Evolutionary conservation across 2,888 invertebrate species (phyloP), one percentile per base, ranked within the genome.

Genomic region (Conus canariensis): DNA sequence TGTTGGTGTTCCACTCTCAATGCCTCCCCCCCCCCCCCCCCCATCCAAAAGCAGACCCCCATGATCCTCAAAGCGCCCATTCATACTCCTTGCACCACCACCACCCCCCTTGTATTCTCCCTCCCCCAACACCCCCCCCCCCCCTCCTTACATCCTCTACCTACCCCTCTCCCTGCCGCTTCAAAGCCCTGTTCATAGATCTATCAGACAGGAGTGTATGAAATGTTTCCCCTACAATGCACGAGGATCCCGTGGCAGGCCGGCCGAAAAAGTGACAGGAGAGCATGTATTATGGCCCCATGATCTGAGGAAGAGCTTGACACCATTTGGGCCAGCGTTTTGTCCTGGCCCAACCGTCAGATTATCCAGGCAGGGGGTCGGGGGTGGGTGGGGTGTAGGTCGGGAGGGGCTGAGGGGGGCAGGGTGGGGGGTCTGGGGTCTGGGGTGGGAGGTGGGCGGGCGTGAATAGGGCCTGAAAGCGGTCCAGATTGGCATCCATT

Each of bases 401-500:
- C 16, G n/a, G 60, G 12, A 64, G 64, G 64, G 10, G 64, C 16
- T 64, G 64, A 64, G 22, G 64, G 10, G 87, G 64, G 87, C 64
- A 64, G 64, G 74, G 70, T 7, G 0, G 22, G 19, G 70, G 70
- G 30, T 10, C 16, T 10, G 64, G 64, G 64, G 64, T 64, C 12
- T 10, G 64, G 64, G 64, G 10, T 10, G 64, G 45, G 82, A 9
- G 85, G 60, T 16, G 45, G 86, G 74, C 45, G 74, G 87, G 70
- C 45, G 58, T 74, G 67, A 45, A 60, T 30, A 59, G 88, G 14
- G 1, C 8, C n/a, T 77, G 59, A 89, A 89, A 83, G 64, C 45
- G 30, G 30, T 12, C 30, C 19, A 56, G 85, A 89, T 74, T 88
- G 60, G 85, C 45, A 70, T 77, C 85, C 25, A 89, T 85, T 70